These are phyloP conservation scores for Podarcis lilfordi DNA, from an alignment of 2,797 vertebrate genomes.

Conservation along the genomic window DNA sequence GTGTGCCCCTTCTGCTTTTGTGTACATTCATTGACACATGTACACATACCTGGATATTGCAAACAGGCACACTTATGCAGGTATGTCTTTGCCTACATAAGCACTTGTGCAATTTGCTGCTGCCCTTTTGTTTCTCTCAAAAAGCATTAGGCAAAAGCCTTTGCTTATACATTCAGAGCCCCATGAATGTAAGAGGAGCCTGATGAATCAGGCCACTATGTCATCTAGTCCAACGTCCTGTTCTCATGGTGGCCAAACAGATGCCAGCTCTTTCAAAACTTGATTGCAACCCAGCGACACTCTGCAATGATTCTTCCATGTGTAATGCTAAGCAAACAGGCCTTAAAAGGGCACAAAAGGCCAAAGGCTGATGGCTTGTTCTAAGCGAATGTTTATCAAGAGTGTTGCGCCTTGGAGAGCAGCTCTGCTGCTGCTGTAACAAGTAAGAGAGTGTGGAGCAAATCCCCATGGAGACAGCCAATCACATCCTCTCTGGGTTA, in stretches of 20 bases:
- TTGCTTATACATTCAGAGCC: slow-evolving; percentile 3
- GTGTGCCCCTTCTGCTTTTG: neutral
- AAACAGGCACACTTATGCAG: neutral
- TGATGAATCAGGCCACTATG: no score
- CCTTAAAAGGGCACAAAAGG: slow-evolving; percentile 17
- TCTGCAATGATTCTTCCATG: neutral
- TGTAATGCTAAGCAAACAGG: slow-evolving; percentile 10
- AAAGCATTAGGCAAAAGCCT: neutral
- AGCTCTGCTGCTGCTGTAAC: slow-evolving; percentile 51
- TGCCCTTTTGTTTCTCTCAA: neutral
- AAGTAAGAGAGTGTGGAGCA: slow-evolving; percentile 66
- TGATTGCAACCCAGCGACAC: neutral
- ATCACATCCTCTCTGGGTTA: slow-evolving; percentile 61
- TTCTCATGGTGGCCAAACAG: no score
- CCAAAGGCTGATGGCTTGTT: slow-evolving; percentile 43
- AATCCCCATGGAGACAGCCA: slow-evolving; percentile 76
- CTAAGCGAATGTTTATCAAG: slow-evolving; percentile 34
- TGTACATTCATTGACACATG: neutral
- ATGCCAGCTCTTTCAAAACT: neutral
- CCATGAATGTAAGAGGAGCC: neutral
- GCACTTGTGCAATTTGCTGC: neutral
- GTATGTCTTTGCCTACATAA: neutral
- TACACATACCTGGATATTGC: neutral
- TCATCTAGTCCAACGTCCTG: no score
- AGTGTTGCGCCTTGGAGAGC: slow-evolving; percentile 51